Base-by-base conservation (phyloP, 30 jellyfish, hydroid and myxozoan species). In the Hydractinia echinata region DNA sequence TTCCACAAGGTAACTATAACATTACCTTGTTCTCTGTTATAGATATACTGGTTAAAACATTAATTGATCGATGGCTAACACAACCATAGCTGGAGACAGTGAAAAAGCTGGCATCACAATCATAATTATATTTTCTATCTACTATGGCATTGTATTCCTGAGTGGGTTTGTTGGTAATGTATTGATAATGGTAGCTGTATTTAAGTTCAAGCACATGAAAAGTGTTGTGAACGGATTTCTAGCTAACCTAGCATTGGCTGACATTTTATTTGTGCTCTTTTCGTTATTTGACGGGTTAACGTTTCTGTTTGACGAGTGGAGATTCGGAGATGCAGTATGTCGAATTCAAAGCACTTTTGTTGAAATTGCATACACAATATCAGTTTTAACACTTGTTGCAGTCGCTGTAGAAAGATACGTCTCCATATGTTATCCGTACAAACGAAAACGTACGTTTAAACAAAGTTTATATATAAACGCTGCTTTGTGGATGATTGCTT, bases 241-340 rank as follows among this genome's bases (percentile, higher is more conserved):
- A n/a, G 74, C 74, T n/a, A 64, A 64, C 39, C 39, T 64, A 64
- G 74, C 74, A n/a, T 7, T 64, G 4, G 74, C 74, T 64, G 74
- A 64, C 39, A n/a, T 64, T 6, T n/a, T 64, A 51, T 64, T 64
- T 13, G 4, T 64, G 4, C 4, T 64, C 4, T 51, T 64, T 7
- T n/a, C 51, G 10, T n/a, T 64, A 44, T 51, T 51, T 44, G 39
- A 64, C 19, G 74, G 51, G 19, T 44, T 64, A 64, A 44, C 19
- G 2, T 64, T 64, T 13, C 39, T n/a, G 19, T 44, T 51, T 7
- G 39, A 64, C 2, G 39, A 51, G 10, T 64, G 74, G 74, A 64
- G 19, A 7, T 64, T 64, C 18, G 74, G 74, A 64, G 74, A 64
- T 64, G 74, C 74, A 64, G 19, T 64, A n/a, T 64, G 74, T 13